Percentiles rank a stretch among this genome's conserved stretches.
Evolutionary conservation across 2,797 vertebrate species (phyloP).

Genomic region (Taenioides sp.): DNA sequence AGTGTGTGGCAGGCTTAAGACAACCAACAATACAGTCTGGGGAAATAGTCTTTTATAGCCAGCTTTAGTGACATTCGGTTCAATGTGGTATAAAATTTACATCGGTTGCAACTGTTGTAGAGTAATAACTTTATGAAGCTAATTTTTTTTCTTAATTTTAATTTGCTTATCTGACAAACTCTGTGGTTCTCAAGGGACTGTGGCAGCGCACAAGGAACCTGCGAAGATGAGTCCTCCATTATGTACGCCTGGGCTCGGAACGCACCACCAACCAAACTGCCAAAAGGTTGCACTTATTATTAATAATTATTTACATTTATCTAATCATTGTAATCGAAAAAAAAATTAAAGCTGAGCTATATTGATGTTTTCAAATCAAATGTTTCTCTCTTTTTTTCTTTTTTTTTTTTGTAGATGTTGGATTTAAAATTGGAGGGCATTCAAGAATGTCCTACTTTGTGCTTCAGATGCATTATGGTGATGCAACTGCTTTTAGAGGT

Average conservation of each 20-base stretch:
- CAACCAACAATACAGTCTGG: no score
- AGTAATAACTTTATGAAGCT: not conserved
- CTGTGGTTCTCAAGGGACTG: conserved; percentile 83
- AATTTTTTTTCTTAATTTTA: not conserved
- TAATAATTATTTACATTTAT: not conserved
- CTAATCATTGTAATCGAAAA: not conserved
- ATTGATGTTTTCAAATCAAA: no score
- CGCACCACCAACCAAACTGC: conserved; percentile 89
- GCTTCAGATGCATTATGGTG: conserved; percentile 97
- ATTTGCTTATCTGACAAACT: not conserved
- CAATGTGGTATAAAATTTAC: not conserved
- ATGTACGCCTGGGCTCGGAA: conserved; percentile 97
- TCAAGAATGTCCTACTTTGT: conserved; percentile 88
- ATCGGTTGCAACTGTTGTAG: not conserved
- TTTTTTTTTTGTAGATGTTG: conserved; percentile 80
- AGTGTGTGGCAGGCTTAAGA: no score
- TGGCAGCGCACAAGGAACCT: conserved; percentile 84
- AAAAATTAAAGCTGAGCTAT: no score
- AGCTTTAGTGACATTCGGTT: not conserved
- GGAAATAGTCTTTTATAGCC: not conserved
- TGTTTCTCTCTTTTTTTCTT: no score
- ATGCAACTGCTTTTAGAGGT: conserved; percentile 88
- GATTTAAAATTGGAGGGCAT: conserved; percentile 92
- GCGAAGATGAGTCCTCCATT: conserved; percentile 87
- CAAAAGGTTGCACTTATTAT: conserved; percentile 83